Base-by-base conservation (phyloP, 1,140 invertebrate genomes). In the Drosophila takahashii region DNA sequence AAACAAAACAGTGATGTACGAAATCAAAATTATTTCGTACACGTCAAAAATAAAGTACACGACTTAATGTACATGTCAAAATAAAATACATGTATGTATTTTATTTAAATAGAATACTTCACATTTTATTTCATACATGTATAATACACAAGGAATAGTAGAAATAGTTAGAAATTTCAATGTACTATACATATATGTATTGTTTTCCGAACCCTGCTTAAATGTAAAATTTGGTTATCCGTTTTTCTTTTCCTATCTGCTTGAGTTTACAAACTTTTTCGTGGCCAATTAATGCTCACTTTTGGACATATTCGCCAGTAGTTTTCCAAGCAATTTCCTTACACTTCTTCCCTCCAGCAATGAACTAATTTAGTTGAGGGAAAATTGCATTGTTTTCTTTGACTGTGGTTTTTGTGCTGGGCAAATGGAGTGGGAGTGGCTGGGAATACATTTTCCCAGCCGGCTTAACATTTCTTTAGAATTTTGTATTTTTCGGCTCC, bases 361-460 rank as follows among this genome's bases (percentile, higher is more conserved):
- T 41, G 54, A 87, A 87, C 83, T 87, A 86, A 86, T 78, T 87
- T 75, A 54, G 78, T 77, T 67, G 44, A 62, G 67, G 56, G 66
- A 53, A 78, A 85, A 81, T 78, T 78, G 83, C 81, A 87, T 86
- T 86, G 83, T 78, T 87, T 86, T 62, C 64, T 64, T 47, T 37
- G 48, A 61, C 65, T 77, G 66, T 79, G 36, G 71, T 27, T 51
- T n/a, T 11, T 16, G 32, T 11, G 13, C 29, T 5, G 53, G 29
- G 10, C 5, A 16, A 29, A 6, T 3, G 4, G 8, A 8, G 1
- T 18, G 41, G 36, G 29, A 27, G 34, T 22, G 39, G 39, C 52
- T 51, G 48, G 59, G 57, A 67, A 81, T 64, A 61, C 51, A 67
- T 72, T 86, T 87, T 44, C 81, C 80, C 52, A 34, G 56, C 56